Base-by-base conservation (phyloP, 2,888 invertebrate genomes). In the Zygothrica quintamaculata region DNA sequence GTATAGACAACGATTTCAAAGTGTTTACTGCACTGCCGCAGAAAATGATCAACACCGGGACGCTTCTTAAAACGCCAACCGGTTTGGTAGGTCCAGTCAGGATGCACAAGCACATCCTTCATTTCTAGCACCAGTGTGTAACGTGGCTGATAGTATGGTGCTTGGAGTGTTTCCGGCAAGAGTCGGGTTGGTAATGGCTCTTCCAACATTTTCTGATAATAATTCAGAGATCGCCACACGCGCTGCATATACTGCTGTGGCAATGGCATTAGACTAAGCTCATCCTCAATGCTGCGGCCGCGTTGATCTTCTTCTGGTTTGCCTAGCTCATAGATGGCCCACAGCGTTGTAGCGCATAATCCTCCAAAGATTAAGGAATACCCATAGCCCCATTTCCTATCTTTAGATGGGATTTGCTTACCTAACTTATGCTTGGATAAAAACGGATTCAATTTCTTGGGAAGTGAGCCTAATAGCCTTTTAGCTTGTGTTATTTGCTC, bases 61-160 rank as follows among this genome's bases (percentile, higher is more conserved):
- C 99, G 94, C 91, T 99, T 99, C 92, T 99, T 98, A 91, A 99
- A 99, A 78, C 99, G 94, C 98, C 98, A 99, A 0, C 99, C 99
- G 65, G 98, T 98, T 90, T 96, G 95, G 89, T 98, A 98, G 89
- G 98, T 98, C 99, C 99, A 99, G 89, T 99, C 99, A 0, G 99
- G 99, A 90, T 99, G 98, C 7, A 99, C 97, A 12, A 99, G 92
- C 3, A 99, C 94, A 88, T 98, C 99, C 22, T 96, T 98, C 92
- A 99, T 94, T 92, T 99, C 99, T 58, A 99, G 91, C 16, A 99
- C 96, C 25, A 99, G 92, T 0, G 99, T 99, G 91, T 99, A 99
- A 0, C 97, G 96, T 4, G 99, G 99, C 91, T 99, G 99, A 62
- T 93, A 92, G 90, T 98, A 99, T 0, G 99, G 99, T 60, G 95